Conservation (phyloP, 2,113 vertebrate species). For the Tautogolabrus adspersus region DNA sequence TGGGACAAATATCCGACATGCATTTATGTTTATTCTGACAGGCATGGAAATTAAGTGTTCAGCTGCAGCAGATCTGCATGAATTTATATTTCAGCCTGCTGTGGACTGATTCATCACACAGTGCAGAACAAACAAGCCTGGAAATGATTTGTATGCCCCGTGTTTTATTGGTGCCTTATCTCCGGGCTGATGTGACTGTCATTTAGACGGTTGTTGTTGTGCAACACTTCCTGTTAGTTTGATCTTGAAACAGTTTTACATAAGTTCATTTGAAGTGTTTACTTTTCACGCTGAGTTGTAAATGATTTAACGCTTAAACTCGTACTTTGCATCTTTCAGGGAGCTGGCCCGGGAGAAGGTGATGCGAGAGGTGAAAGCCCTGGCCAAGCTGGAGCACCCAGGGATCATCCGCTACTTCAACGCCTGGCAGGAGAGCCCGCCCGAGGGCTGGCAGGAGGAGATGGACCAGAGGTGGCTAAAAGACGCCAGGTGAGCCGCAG, state of each 20-base stretch:
- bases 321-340: conserved; percentile 68
- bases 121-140: neutral
- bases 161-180: conserved; percentile 4
- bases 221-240: no score
- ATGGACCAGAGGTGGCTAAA: conserved; percentile 97
- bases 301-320: no score
- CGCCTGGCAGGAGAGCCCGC: conserved; percentile 97
- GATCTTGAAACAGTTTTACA: no score
- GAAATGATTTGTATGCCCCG: neutral
- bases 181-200: neutral
- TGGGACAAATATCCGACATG: conserved; percentile 9
- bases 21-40: conserved; percentile 21
- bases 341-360: conserved; percentile 97
- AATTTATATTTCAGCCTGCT: conserved; percentile 19
- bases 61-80: conserved; percentile 2
- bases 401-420: conserved; percentile 99
- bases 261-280: no score
- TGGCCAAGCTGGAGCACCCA: conserved; percentile 97
- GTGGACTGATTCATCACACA: neutral
- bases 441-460: conserved; percentile 96
- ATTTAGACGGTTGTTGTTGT: neutral
- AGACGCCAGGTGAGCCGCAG: conserved; percentile 88
- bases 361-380: conserved; percentile 97
- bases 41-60: conserved; percentile 8
- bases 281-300: no score